Evolutionary conservation across 2,888 invertebrate species (phyloP).

Genomic region (Hermaeophaga mercurialis): DNA sequence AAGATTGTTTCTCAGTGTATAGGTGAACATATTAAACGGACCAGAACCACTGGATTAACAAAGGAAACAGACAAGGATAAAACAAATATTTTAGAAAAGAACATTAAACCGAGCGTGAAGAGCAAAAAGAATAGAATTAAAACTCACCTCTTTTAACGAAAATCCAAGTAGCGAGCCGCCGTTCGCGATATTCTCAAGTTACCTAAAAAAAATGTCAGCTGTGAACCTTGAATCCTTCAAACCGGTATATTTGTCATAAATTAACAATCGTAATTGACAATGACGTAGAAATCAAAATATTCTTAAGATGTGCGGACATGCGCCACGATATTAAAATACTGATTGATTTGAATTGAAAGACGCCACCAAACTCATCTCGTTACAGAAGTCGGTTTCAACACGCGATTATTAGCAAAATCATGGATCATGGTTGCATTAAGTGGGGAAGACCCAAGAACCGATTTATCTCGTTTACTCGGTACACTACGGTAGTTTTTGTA

Average conservation of each 20-base stretch:
- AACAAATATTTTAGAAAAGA: too few species aligned
- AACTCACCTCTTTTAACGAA: conserved; percentile 6
- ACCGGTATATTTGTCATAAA: conserved; percentile 1
- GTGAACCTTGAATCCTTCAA: conserved; percentile 8
- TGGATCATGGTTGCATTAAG: conserved; percentile 2
- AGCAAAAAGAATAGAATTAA: background rate
- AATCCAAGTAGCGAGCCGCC: background rate
- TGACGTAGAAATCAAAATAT: conserved; percentile 2
- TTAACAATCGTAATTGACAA: background rate
- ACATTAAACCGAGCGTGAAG: background rate
- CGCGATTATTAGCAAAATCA: background rate
- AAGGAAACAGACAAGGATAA: too few species aligned
- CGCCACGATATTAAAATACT: conserved; percentile 5
- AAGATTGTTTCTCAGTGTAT: too few species aligned
- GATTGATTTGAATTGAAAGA: conserved; percentile 3
- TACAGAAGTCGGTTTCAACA: background rate
- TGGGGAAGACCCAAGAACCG: conserved; percentile 23
- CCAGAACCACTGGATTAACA: too few species aligned
- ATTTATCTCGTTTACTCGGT: background rate
- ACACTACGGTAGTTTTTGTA: background rate
- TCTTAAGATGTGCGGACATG: background rate
- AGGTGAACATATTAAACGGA: too few species aligned
- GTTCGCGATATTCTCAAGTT: background rate
- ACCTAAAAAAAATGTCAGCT: background rate
- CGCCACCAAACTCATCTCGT: conserved; percentile 2